Evolutionary conservation across 2,113 vertebrate species (phyloP), one percentile per base, ranked within the genome.

Genomic region (Microcebus tavaratra): DNA sequence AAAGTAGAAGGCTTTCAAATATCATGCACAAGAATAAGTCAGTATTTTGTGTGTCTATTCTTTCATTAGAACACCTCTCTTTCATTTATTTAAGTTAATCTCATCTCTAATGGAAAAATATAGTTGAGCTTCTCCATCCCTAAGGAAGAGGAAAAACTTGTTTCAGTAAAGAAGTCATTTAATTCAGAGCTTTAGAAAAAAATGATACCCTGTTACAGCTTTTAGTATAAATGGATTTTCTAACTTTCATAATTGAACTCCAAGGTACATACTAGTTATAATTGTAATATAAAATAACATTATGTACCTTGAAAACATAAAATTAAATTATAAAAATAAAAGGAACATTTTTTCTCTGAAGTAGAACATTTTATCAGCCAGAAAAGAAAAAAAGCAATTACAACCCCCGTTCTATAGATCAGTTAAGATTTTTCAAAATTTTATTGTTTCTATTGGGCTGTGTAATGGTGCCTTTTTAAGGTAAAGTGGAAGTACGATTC

Each of bases 321-420:
- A 96, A 98, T 98, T 94, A 96, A 97, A 89, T 97, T 95, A 86
- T 91, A 96, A 97, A 97, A 96, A 91, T 88, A 95, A 96, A 96
- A 80, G 53, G 70, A 89, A 91, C 57, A 67, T 29, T 92, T 90
- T 88, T 29, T 11, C 6, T 42, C 31, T 18, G 59, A 96, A 96
- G 78, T 55, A 96, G 83, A 79, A 95, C 34, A 94, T 93, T 93
- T 73, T 83, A 91, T 94, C 48, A 91, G 18, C 23, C 63, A 83
- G 73, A 91, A 57, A 96, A 92, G 93, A 96, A 79, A 96, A 90
- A 94, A 95, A 79, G 87, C 63, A 97, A 95, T 95, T 88, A 94
- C 36, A 83, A 39, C 39, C 36, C 12, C 0, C 68, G 70, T 73
- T 86, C 75, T 87, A 53, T 48, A 92, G 34, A 45, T 83, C 39